A percentile compares a stretch with the other conserved stretches of the same genome.
phyloP scores from a whole-genome alignment of 2,888 invertebrate species.

The Ptilodon capucinus region DNA sequence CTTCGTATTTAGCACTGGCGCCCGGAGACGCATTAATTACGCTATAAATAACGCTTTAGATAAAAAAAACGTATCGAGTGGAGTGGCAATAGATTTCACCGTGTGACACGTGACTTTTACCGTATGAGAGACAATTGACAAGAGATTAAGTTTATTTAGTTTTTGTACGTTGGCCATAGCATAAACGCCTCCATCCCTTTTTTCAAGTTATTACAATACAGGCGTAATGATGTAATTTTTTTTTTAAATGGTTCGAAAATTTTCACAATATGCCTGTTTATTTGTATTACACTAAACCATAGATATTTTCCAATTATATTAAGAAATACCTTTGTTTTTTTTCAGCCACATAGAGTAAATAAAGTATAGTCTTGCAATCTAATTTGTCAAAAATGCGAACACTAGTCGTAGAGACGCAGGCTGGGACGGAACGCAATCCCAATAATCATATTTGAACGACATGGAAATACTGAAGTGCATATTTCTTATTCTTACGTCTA shows the following conservation, averaged over 20 bases:
- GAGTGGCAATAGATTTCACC: slow-evolving; percentile 25
- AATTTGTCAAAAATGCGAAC: slow-evolving; percentile 9
- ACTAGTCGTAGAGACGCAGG: slow-evolving; percentile 4
- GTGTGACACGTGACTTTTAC: slow-evolving; percentile 20
- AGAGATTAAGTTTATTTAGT: background rate
- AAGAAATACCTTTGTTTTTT: too few relatives aligned
- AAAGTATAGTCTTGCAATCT: slow-evolving; percentile 14
- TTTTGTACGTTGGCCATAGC: too few relatives aligned
- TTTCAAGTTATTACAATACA: too few relatives aligned
- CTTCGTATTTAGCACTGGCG: slow-evolving; percentile 44
- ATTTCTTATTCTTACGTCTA: slow-evolving; percentile 22
- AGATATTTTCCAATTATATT: too few relatives aligned
- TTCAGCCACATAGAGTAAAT: background rate
- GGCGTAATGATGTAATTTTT: too few relatives aligned
- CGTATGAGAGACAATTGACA: background rate
- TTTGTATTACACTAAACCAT: too few relatives aligned
- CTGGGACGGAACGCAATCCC: slow-evolving; percentile 18
- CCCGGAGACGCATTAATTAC: slow-evolving; percentile 56
- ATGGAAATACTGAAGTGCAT: slow-evolving; percentile 31
- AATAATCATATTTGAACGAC: slow-evolving; percentile 34
- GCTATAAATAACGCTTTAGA: slow-evolving; percentile 50
- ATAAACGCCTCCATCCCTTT: too few relatives aligned
- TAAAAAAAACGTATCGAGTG: slow-evolving; percentile 30
- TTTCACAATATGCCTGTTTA: too few relatives aligned
- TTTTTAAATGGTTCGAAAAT: too few relatives aligned